phyloP scores from a whole-genome alignment of 2,113 vertebrate species.

The Cinclus mexicanus region DNA sequence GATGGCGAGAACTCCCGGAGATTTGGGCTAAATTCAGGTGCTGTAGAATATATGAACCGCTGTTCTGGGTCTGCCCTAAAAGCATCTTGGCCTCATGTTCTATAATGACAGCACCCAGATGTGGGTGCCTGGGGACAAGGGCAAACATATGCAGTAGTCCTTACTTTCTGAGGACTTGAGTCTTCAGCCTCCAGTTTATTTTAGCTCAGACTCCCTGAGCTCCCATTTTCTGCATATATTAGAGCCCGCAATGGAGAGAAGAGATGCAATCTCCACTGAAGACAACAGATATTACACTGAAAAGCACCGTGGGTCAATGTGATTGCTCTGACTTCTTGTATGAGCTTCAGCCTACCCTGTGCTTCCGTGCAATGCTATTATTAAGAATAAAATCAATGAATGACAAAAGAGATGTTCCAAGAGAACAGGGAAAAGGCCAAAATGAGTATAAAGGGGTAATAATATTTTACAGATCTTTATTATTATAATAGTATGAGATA shows the following conservation, averaged over 20 bases:
- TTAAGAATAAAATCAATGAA: not conserved
- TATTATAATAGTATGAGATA: not conserved
- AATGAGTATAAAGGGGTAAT: not conserved
- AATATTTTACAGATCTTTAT: not conserved
- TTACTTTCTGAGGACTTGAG: not conserved
- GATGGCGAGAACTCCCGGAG: not conserved
- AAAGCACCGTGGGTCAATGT: not conserved
- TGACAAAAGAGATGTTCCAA: not conserved
- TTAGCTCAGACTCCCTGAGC: not conserved
- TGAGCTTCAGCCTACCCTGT: not conserved
- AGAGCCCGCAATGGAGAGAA: not conserved
- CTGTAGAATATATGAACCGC: not conserved
- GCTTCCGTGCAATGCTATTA: not conserved
- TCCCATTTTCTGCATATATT: not conserved
- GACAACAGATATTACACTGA: not conserved
- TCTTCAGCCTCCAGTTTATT: not conserved
- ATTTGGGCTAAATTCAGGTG: not conserved
- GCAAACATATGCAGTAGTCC: rapidly evolving
- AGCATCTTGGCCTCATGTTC: not conserved
- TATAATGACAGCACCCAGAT: not conserved
- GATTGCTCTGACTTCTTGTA: not conserved
- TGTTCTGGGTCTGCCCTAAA: not conserved
- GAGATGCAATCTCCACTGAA: not conserved
- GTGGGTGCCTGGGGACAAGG: not conserved
- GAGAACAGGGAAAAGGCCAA: not conserved